Evolutionary conservation across 2,888 invertebrate genomes (phyloP), one percentile per base, ranked within the genome.

Genomic region (Odontomyia ornata): DNA sequence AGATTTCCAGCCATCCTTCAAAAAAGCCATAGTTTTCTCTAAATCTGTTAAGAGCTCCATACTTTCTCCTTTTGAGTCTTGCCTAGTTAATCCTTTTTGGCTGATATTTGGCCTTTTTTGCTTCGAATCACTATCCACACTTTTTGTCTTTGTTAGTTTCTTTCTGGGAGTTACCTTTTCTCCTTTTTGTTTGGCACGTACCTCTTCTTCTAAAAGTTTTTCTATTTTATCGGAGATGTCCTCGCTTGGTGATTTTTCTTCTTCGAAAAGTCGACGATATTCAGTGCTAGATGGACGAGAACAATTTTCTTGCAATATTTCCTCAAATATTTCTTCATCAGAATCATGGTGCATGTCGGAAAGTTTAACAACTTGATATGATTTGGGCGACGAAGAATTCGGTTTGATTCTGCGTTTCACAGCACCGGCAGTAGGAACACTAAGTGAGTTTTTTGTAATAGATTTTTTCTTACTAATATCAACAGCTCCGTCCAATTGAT

Each of bases 221-320:
- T 86, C 86, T 60, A 86, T 84, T 79, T 84, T 85, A 60, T 86
- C 86, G 0, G 86, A 85, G 5, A 86, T 80, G 81, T 86, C 86
- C 46, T 83, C 83, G 73, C 86, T 86, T 1, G 86, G 86, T 0
- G 86, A 86, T 78, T 84, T 86, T 77, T 86, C 86, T 43, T 84
- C 85, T 13, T 83, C 83, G 67, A 87, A 87, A 0, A 87, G 80
- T 3, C 84, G 82, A 25, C 84, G 84, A 80, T 86, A 87, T 25
- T 87, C 87, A 1, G 83, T 79, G 27, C 85, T 86, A 18, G 86
- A 85, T 1, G 87, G 86, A 28, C 85, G 83, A 0, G 80, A 83
- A 3, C 83, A 81, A 36, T 82, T 82, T 9, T 80, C 82, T 30
- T 82, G 80, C 5, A 86, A 77, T 15, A 86, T 86, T 78, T 86